A percentile compares a stretch with the other conserved stretches of the same genome.
These are phyloP conservation scores for Diuraphis noxia DNA, from an alignment of 1,140 invertebrate genomes.

Conservation along the genomic window DNA sequence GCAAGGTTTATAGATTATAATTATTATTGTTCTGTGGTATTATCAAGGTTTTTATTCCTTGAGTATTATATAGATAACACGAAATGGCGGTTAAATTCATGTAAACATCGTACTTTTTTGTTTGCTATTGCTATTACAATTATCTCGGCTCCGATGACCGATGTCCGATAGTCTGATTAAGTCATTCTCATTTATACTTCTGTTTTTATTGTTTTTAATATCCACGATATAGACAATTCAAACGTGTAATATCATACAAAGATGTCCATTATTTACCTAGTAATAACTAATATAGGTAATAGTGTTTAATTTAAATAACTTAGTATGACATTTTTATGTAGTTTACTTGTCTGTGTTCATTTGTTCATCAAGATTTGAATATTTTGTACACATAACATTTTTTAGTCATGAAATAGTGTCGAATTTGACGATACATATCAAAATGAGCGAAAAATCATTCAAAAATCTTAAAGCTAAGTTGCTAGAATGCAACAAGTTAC, in stretches of 20 bases:
- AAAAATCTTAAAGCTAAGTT: background rate
- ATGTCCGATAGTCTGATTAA: background rate
- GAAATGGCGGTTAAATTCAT: background rate
- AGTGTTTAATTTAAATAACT: background rate
- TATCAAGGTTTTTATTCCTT: no score
- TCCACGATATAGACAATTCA: background rate
- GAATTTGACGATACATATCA: background rate
- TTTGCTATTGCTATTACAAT: no score
- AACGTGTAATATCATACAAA: no score
- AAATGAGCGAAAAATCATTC: slow-evolving; percentile 30
- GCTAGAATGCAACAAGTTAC: slow-evolving; percentile 8
- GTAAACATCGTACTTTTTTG: background rate
- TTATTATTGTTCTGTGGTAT: no score
- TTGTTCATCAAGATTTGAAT: background rate
- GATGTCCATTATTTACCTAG: background rate
- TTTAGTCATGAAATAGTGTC: background rate
- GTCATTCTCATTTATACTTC: background rate
- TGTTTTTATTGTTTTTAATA: background rate
- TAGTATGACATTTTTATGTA: background rate
- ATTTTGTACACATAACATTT: background rate
- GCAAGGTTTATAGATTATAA: no score
- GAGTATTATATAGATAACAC: no score
- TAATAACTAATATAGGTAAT: background rate
- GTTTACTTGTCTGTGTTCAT: background rate
- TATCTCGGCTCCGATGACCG: no score